Conservation (phyloP, 2,797 vertebrate genomes). For the Hydrophis major region DNA sequence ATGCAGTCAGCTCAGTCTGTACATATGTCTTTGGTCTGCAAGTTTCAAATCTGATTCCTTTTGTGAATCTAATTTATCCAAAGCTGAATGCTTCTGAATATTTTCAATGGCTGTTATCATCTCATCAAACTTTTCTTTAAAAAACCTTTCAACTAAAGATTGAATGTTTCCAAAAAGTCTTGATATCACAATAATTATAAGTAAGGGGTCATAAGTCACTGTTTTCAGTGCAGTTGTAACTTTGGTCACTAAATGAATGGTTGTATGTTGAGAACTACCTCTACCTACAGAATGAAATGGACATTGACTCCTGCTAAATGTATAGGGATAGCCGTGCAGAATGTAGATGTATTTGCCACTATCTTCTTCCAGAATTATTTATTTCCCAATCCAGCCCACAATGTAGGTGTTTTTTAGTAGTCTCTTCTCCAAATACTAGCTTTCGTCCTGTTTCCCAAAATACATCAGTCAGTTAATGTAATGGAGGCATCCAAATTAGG, state of each 20-base stretch:
- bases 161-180: too few relatives aligned
- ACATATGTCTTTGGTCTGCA: too few relatives aligned
- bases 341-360: background rate
- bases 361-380: background rate
- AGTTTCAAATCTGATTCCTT: too few relatives aligned
- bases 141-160: too few relatives aligned
- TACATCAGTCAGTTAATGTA: background rate
- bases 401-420: background rate
- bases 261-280: background rate
- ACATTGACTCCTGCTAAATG: background rate
- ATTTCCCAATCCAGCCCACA: background rate
- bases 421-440: background rate
- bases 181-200: background rate
- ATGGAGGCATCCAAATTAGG: background rate
- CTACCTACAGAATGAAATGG: background rate
- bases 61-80: too few relatives aligned
- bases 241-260: background rate
- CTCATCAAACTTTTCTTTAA: too few relatives aligned
- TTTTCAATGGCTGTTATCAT: too few relatives aligned
- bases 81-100: too few relatives aligned
- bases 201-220: background rate
- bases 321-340: background rate
- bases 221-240: background rate
- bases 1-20: too few relatives aligned
- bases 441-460: background rate